Percentiles rank a stretch among this genome's conserved stretches.
These are phyloP conservation scores for Apostichopus japonicus DNA, from an alignment of 35 echinoderm and acorn worm genomes.

Conservation along the genomic window DNA sequence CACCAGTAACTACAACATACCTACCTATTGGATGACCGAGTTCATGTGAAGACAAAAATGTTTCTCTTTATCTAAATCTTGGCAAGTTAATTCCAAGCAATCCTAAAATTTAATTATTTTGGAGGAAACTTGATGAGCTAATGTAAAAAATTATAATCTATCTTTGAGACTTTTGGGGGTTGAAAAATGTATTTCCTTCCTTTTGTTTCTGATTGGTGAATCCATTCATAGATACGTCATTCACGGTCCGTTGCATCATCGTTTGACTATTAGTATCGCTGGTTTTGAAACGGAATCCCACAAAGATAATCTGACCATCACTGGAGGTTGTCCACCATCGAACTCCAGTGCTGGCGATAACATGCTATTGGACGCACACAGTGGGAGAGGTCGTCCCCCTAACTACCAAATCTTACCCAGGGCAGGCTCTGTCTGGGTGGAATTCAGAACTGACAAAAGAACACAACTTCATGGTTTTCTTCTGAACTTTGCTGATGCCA, in stretches of 20 bases:
- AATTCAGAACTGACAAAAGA: conserved; percentile 1
- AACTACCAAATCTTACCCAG: conserved; percentile 52
- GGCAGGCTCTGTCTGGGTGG: conserved; percentile 31
- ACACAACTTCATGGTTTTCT: background rate
- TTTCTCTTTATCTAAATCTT: too few species aligned
- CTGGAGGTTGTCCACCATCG: conserved; percentile 13
- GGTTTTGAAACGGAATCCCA: conserved; percentile 32
- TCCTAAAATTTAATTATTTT: too few species aligned
- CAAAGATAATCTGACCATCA: conserved; percentile 27
- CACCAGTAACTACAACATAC: too few species aligned
- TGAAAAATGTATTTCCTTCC: background rate
- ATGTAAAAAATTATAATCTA: too few species aligned
- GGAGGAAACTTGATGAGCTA: too few species aligned
- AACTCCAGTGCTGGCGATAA: background rate
- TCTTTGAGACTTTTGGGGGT: too few species aligned
- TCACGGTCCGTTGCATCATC: conserved; percentile 33
- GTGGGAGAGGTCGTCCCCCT: conserved; percentile 5
- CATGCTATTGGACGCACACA: conserved; percentile 2
- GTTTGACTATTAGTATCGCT: conserved; percentile 8
- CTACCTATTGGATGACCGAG: too few species aligned
- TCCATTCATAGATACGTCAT: background rate
- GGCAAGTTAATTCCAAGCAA: too few species aligned
- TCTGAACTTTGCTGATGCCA: conserved; percentile 32
- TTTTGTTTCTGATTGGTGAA: background rate
- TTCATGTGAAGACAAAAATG: too few species aligned